Evolutionary conservation across 1,140 invertebrate species (phyloP).

Genomic region (Hydropsyche tenuis): DNA sequence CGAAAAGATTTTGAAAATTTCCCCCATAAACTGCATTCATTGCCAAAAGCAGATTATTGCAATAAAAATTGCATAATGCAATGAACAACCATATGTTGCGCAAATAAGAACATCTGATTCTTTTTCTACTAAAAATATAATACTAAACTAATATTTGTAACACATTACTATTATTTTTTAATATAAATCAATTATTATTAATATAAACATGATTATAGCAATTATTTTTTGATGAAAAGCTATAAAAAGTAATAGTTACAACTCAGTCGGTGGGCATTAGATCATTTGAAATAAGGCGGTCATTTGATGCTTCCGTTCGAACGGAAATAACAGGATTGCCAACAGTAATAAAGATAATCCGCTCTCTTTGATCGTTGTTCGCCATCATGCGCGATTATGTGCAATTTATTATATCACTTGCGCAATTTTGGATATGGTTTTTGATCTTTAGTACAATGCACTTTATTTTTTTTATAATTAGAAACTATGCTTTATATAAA

Average conservation of each 20-base stretch:
- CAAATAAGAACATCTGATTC: no score
- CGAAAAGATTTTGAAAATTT: no score
- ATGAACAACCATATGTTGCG: no score
- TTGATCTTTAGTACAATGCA: neutral
- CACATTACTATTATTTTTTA: no score
- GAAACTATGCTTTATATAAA: no score
- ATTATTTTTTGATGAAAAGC: neutral
- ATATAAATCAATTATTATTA: neutral
- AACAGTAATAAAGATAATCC: constrained; percentile 3
- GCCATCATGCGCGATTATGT: neutral
- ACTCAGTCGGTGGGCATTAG: neutral
- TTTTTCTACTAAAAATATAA: no score
- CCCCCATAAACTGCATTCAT: no score
- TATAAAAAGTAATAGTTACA: neutral
- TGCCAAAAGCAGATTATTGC: no score
- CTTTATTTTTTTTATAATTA: neutral
- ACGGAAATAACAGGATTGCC: neutral
- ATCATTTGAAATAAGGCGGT: neutral
- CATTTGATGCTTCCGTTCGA: neutral
- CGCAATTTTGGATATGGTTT: neutral
- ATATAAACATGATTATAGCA: neutral
- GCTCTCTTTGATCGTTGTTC: neutral
- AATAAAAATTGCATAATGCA: no score
- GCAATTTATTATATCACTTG: neutral
- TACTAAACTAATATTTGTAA: no score